Conservation (phyloP, 2,888 invertebrate genomes). For the Herminia tarsipennalis region DNA sequence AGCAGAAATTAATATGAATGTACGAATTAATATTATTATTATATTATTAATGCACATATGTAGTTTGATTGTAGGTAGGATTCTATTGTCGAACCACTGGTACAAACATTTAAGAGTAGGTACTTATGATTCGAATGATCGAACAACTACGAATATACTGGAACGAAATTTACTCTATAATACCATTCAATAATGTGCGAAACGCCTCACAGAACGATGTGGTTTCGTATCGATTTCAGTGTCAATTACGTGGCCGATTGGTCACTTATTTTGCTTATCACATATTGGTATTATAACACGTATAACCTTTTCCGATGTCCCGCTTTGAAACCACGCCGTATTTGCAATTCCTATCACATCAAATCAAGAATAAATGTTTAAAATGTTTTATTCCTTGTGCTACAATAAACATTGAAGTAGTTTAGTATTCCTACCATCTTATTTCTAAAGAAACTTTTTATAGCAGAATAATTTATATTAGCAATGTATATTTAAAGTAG, state of each 20-base stretch:
- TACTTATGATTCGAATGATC: too few relatives aligned
- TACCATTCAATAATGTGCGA: conserved; percentile 23
- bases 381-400: background rate
- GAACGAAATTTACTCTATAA: conserved; percentile 23
- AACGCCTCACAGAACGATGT: conserved; percentile 19
- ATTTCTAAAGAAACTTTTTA: too few relatives aligned
- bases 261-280: conserved; percentile 34
- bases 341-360: conserved; percentile 9
- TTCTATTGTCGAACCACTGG: too few relatives aligned
- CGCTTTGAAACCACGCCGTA: conserved; percentile 1
- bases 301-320: conserved; percentile 21
- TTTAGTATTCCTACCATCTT: background rate
- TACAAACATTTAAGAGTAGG: too few relatives aligned
- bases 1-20: too few relatives aligned
- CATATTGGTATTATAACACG: conserved; percentile 20
- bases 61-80: too few relatives aligned
- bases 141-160: too few relatives aligned
- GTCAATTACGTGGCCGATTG: conserved; percentile 37
- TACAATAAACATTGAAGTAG: background rate
- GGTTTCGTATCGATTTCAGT: conserved; percentile 42
- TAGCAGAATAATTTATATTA: too few relatives aligned
- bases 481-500: too few relatives aligned
- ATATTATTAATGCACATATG: too few relatives aligned
- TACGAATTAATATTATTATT: too few relatives aligned
- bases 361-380: background rate